Conservation (phyloP, 2,113 vertebrate species). For the Oncorhynchus tshawytscha region DNA sequence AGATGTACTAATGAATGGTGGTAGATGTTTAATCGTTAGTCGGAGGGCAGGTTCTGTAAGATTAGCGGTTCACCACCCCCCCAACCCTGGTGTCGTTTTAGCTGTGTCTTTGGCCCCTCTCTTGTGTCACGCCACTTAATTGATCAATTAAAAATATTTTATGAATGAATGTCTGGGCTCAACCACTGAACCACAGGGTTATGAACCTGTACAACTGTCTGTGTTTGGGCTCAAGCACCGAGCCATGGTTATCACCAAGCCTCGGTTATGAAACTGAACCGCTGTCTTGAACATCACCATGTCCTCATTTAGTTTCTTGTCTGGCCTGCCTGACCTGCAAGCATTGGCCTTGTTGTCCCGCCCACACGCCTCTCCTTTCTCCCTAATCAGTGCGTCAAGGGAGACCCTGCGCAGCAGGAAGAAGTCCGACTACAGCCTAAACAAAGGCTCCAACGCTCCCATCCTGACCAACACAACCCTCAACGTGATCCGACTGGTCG, state of each 20-base stretch:
- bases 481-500: conserved; percentile 95
- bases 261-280: too few species aligned
- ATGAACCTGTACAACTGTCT: background rate
- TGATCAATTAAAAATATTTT: conserved; percentile 10
- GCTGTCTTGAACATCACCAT: too few species aligned
- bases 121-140: conserved; percentile 54
- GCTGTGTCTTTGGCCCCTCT: conserved; percentile 7
- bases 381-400: conserved; percentile 79
- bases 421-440: conserved; percentile 92
- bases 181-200: background rate
- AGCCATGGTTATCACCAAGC: too few species aligned
- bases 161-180: background rate
- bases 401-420: conserved; percentile 91
- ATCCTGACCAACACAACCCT: conserved; percentile 98
- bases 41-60: conserved; percentile 40
- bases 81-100: background rate
- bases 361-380: conserved; percentile 15
- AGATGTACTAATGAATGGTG: conserved; percentile 29
- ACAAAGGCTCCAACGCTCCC: conserved; percentile 91
- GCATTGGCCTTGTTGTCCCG: background rate
- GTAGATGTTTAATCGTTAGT: conserved; percentile 40
- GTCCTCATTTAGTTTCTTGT: too few species aligned
- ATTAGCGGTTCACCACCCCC: conserved; percentile 35
- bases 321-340: too few species aligned
- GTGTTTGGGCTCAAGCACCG: too few species aligned